Conservation (phyloP, 2,888 invertebrate genomes). For the Ethmia dodecea region DNA sequence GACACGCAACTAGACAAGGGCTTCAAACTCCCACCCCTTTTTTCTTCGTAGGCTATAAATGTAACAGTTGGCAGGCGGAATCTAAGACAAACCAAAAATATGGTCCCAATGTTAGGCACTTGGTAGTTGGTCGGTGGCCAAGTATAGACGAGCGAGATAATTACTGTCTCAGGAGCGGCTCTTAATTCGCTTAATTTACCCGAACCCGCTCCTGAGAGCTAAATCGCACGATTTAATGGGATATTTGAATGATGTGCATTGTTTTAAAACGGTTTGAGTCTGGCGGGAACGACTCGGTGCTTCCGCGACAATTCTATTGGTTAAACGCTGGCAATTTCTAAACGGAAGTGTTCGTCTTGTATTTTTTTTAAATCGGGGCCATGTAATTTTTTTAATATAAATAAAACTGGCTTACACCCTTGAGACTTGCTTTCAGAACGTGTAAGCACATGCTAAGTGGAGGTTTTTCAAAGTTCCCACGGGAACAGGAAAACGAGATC, state of each 20-base stretch:
- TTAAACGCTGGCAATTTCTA: conserved; percentile 11
- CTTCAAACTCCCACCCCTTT: too few species aligned
- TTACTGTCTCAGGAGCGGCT: conserved; percentile 67
- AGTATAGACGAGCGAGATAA: conserved; percentile 60
- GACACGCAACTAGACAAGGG: too few species aligned
- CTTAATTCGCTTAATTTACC: conserved; percentile 75
- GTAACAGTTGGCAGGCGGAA: neutral
- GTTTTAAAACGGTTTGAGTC: conserved; percentile 59
- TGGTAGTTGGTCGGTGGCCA: conserved; percentile 55
- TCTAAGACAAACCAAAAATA: conserved; percentile 37
- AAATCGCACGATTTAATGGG: conserved; percentile 69
- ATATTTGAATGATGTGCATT: conserved; percentile 68
- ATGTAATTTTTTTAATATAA: too few species aligned
- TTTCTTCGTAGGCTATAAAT: too few species aligned
- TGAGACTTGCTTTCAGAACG: too few species aligned
- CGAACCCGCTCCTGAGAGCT: conserved; percentile 51
- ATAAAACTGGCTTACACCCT: too few species aligned
- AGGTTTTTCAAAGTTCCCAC: too few species aligned
- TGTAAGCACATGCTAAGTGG: too few species aligned
- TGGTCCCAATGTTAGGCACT: neutral
- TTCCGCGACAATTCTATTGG: conserved; percentile 7
- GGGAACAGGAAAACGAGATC: too few species aligned
- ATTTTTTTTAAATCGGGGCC: too few species aligned
- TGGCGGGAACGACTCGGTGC: conserved; percentile 38
- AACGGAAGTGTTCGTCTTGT: too few species aligned